phyloP scores from a whole-genome alignment of 2,797 vertebrate genomes.

The Macrochelys suwanniensis region DNA sequence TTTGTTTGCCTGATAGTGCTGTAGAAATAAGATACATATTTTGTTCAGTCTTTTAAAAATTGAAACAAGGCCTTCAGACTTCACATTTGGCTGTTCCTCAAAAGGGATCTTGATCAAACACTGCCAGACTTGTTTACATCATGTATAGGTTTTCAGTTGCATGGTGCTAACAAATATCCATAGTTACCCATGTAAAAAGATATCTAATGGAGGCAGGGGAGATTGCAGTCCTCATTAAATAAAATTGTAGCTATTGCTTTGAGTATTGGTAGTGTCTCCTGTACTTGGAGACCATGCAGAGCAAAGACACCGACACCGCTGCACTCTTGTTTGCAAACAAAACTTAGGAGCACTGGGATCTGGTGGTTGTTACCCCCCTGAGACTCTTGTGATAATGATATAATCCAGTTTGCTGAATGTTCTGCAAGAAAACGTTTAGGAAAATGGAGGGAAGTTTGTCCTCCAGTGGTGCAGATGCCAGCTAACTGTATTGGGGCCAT shows the following conservation, averaged over 20 bases:
- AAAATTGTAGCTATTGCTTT: neutral
- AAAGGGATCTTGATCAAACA: neutral
- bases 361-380: rapidly evolving
- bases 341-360: neutral
- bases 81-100: neutral
- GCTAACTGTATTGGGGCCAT: rapidly evolving
- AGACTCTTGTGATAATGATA: neutral
- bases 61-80: neutral
- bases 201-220: neutral
- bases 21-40: neutral
- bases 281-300: neutral
- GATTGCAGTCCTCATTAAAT: neutral
- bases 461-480: neutral
- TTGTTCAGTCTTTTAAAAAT: no score
- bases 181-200: neutral
- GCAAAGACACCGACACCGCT: neutral
- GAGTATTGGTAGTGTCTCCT: neutral
- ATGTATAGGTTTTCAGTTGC: neutral
- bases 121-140: neutral
- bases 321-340: neutral
- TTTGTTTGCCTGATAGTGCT: conserved; percentile 3
- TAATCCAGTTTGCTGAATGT: neutral
- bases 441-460: neutral
- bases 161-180: neutral
- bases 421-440: neutral